A percentile compares a stretch with the other conserved stretches of the same genome.
Conservation (phyloP, 1,140 invertebrate genomes). For the Papilio polytes region DNA sequence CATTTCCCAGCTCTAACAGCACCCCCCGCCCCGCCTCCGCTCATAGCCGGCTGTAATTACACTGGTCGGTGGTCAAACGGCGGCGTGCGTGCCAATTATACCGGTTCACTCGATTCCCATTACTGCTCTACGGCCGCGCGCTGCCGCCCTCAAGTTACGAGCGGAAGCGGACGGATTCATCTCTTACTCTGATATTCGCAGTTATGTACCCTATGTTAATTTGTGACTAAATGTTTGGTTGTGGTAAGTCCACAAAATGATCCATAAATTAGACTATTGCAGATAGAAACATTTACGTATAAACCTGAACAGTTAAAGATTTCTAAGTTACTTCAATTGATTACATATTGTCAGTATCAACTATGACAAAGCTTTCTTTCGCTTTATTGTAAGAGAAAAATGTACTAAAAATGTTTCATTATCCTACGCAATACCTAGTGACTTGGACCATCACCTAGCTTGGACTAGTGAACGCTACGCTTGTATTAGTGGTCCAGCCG, state of each 20-base stretch:
- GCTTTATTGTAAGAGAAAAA: too few relatives aligned
- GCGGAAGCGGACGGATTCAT: conserved; percentile 14
- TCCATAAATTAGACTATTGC: too few relatives aligned
- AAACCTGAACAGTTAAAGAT: too few relatives aligned
- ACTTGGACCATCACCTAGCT: not conserved
- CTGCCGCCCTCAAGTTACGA: not conserved
- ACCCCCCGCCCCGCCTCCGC: not conserved
- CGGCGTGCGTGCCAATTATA: conserved; percentile 44
- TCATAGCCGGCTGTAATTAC: conserved; percentile 39
- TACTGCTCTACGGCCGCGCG: conserved; percentile 37
- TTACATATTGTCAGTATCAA: too few relatives aligned
- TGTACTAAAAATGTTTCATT: not conserved
- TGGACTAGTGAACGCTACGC: conserved; percentile 15
- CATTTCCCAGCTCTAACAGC: not conserved
- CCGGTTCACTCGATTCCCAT: conserved; percentile 48
- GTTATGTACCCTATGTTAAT: too few relatives aligned
- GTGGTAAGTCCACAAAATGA: too few relatives aligned
- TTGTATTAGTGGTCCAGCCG: conserved; percentile 41
- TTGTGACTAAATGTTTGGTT: too few relatives aligned
- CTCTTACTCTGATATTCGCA: too few relatives aligned
- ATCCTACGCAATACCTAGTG: not conserved
- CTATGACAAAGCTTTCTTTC: too few relatives aligned
- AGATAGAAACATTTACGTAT: too few relatives aligned
- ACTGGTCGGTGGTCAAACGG: conserved; percentile 34
- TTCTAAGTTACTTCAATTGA: too few relatives aligned